These are phyloP conservation scores for Paratrypauchen microcephalus DNA, from an alignment of 2,797 vertebrate genomes.

Conservation along the genomic window DNA sequence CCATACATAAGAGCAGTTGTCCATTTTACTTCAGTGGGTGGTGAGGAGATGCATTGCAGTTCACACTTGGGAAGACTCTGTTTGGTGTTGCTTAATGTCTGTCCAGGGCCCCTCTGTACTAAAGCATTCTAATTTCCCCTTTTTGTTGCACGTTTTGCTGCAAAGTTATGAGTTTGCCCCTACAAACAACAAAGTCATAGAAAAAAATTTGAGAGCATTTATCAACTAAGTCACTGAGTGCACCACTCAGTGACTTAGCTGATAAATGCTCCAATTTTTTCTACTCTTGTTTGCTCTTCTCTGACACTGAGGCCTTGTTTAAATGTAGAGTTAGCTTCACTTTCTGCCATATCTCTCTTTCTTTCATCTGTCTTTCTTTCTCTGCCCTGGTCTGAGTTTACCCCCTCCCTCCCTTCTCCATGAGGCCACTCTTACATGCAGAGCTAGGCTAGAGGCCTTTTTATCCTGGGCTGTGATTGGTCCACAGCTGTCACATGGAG, in stretches of 20 bases:
- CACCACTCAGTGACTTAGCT: slow-evolving; percentile 57
- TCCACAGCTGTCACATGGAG: slow-evolving; percentile 75
- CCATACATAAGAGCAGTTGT: neutral
- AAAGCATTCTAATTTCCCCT: slow-evolving; percentile 50
- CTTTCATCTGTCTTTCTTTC: slow-evolving; percentile 34
- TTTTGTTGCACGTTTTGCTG: no score
- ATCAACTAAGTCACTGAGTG: no score
- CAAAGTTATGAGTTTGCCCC: slow-evolving; percentile 55
- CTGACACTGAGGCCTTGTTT: slow-evolving; percentile 4
- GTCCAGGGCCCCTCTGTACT: slow-evolving; percentile 8
- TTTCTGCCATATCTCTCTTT: slow-evolving; percentile 32
- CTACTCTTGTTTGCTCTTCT: slow-evolving; percentile 9
- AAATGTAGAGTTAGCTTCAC: slow-evolving; percentile 15
- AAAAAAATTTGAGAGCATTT: no score
- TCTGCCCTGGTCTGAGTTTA: slow-evolving; percentile 22
- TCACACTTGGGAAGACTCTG: slow-evolving; percentile 21
- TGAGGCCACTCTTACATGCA: slow-evolving; percentile 70
- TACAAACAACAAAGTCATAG: no score
- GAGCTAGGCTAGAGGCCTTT: slow-evolving; percentile 59
- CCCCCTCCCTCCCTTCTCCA: slow-evolving; percentile 40
- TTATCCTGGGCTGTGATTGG: slow-evolving; percentile 64
- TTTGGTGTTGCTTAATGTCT: slow-evolving; percentile 51
- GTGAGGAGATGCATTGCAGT: neutral
- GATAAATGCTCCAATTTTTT: slow-evolving; percentile 18
- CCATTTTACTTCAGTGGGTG: neutral